Conservation (phyloP, 1,140 invertebrate genomes). For the Bombus haemorrhoidalis region DNA sequence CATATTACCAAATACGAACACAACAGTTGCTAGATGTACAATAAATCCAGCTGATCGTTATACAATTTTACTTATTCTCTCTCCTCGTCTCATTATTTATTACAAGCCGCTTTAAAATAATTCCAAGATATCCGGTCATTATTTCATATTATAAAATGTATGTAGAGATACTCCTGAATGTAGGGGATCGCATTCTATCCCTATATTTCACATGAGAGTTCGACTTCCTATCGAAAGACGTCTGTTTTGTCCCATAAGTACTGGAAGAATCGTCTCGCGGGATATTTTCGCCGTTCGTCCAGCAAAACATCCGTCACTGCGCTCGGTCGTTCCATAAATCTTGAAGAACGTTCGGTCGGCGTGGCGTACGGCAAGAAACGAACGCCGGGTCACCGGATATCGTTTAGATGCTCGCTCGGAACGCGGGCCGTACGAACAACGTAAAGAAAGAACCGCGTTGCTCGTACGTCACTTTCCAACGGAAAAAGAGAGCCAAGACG, state of each 20-base stretch:
- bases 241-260: background rate
- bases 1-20: no score
- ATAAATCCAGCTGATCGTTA: no score
- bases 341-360: slow-evolving; percentile 32
- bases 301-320: slow-evolving; percentile 14
- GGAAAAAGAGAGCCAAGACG: slow-evolving; percentile 22
- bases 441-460: background rate
- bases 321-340: slow-evolving; percentile 44
- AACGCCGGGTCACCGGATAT: slow-evolving; percentile 41
- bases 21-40: no score
- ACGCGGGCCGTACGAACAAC: no score
- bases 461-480: slow-evolving; percentile 37
- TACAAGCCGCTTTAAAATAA: no score
- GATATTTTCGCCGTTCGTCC: slow-evolving; percentile 15
- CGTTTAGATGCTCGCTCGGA: slow-evolving; percentile 24
- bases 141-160: no score
- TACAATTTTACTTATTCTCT: no score
- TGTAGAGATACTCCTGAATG: no score
- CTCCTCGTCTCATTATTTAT: no score
- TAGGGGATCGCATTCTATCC: background rate
- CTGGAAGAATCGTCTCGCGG: background rate
- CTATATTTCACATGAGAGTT: background rate
- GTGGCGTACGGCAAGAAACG: slow-evolving; percentile 25
- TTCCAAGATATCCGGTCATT: no score
- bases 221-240: background rate